These are phyloP conservation scores for Meriones psammophilus DNA, from an alignment of 2,797 vertebrate genomes.

Conservation along the genomic window DNA sequence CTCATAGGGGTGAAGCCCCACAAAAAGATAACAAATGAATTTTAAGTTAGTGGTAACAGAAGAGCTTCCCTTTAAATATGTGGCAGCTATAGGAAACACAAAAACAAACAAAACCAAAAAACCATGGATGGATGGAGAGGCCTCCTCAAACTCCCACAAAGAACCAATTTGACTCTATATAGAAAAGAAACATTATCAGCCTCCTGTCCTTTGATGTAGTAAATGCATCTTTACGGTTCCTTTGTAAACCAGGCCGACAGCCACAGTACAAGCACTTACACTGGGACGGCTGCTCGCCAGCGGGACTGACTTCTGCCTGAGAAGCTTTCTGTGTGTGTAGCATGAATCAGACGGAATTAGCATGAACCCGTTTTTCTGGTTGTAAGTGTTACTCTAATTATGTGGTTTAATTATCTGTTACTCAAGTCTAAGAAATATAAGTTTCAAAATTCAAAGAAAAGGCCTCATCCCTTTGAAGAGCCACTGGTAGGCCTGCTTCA, in stretches of 20 bases:
- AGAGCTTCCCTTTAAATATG: not conserved
- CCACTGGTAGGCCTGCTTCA: not conserved
- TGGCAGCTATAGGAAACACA: not conserved
- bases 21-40: not conserved
- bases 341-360: conserved; percentile 43
- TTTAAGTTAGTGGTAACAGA: not conserved
- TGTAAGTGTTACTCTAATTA: conserved; percentile 49
- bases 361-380: conserved; percentile 71
- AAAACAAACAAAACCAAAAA: not conserved
- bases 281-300: not conserved
- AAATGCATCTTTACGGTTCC: not conserved
- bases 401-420: conserved; percentile 68
- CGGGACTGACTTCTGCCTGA: not conserved
- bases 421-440: conserved; percentile 57
- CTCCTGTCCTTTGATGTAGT: not conserved
- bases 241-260: not conserved
- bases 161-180: not conserved
- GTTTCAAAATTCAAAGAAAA: conserved; percentile 69
- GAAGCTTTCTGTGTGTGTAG: not conserved
- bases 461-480: conserved; percentile 47
- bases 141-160: not conserved
- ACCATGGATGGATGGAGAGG: not conserved
- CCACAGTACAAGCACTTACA: not conserved
- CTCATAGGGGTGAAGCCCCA: not conserved
- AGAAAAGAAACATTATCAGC: not conserved